Evolutionary conservation across 2,113 vertebrate species (phyloP), one percentile per base, ranked within the genome.

Genomic region (Eptatretus burgeri): DNA sequence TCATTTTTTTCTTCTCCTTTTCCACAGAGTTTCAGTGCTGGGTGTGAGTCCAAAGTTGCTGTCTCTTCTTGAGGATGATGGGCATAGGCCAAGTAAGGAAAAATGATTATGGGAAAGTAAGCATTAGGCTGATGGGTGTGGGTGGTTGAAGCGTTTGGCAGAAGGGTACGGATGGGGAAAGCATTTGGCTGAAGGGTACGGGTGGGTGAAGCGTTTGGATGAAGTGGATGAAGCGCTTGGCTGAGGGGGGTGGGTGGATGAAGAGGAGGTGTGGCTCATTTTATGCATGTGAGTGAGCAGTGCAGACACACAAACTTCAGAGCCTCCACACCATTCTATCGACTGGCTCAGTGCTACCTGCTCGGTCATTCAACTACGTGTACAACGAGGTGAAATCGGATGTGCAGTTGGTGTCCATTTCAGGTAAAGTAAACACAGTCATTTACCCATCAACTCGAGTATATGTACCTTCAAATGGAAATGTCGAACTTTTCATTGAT

Each of bases 11-110:
- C 10, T n/a, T 27, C 50, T 27, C 2, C n/a, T 49, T 51, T 64
- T 51, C 18, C 14, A 14, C 70, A 96, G 91, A 67, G 89, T 98
- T 75, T 94, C 86, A 49, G 77, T 98, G 69, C 82, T 98, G 51
- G 87, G 85, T 27, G 94, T 84, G 0, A 82, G 91, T 10, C 84
- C 91, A 14, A 98, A 95, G 74, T 95, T 88, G 88, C 73, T 98
- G 70, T 67, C 87, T 3, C 82, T 93, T 66, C 74, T 94, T 14
- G 82, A 98, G 69, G 83, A 93, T 76, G 81, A 74, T 64, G 77
- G 80, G 65, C 70, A 94, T 64, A 86, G 80, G 69, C 91, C 89
- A 20, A 75, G 91, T 98, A 74, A 82, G 56, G 10, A 10, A 41
- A 41, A 41, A 41, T 41, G 27, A 41, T n/a, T n/a, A n/a, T n/a